Percentiles rank a stretch among this genome's conserved stretches.
These are phyloP conservation scores for Eueremaeus valkanovi DNA, from an alignment of 2,888 invertebrate species.

Conservation along the genomic window DNA sequence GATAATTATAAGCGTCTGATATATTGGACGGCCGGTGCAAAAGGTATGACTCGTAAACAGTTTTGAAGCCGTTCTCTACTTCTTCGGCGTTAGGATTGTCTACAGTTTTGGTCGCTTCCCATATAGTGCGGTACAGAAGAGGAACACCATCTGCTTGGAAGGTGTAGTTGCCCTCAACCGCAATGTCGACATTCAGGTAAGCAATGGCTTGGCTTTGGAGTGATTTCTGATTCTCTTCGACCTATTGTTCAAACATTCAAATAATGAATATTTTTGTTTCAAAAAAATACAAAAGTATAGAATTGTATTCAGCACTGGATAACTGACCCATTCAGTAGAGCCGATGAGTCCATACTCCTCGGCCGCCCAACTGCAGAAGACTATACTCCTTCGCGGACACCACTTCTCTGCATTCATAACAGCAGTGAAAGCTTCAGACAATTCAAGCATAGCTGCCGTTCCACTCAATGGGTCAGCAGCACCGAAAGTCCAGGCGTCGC, in stretches of 20 bases:
- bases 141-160: conserved; percentile 41
- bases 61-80: background rate
- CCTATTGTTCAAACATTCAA: background rate
- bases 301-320: background rate
- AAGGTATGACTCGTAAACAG: background rate
- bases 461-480: conserved; percentile 56
- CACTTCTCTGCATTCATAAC: conserved; percentile 52
- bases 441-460: conserved; percentile 56
- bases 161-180: conserved; percentile 49
- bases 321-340: conserved; percentile 54
- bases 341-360: conserved; percentile 57
- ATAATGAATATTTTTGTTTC: no score
- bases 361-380: conserved; percentile 57
- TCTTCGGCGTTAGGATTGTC: background rate
- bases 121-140: conserved; percentile 43
- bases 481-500: conserved; percentile 58
- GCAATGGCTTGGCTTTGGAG: conserved; percentile 48
- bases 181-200: conserved; percentile 50
- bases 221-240: conserved; percentile 24
- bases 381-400: conserved; percentile 55
- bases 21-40: background rate
- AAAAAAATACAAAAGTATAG: no score
- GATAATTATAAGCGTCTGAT: background rate
- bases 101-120: conserved; percentile 48
- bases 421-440: conserved; percentile 52